Evolutionary conservation across 35 echinoderm and acorn worm species (phyloP).

Genomic region (Amphiura filiformis): DNA sequence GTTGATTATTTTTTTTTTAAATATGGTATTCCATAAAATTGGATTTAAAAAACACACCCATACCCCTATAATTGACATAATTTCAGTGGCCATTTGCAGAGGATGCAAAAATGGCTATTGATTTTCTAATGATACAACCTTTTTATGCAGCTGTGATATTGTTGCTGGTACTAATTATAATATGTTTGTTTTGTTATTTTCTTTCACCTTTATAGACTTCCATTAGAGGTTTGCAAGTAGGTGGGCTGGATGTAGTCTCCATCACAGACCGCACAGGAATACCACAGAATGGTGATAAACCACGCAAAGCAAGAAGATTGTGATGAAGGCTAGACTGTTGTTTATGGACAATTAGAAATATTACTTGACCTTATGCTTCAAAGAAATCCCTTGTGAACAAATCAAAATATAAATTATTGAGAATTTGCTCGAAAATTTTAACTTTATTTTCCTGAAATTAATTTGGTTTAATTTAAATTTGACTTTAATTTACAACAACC

Average conservation of each 20-base stretch:
- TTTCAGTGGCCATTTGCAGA: too few relatives aligned
- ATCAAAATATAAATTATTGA: background rate
- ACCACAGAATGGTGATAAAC: conserved; percentile 65
- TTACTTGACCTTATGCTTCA: background rate
- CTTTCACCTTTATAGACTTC: conserved; percentile 60
- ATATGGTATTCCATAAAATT: too few relatives aligned
- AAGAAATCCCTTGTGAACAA: background rate
- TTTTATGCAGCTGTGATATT: too few relatives aligned
- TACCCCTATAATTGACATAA: too few relatives aligned
- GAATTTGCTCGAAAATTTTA: background rate
- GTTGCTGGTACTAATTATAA: background rate
- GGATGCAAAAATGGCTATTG: too few relatives aligned
- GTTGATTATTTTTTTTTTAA: too few relatives aligned
- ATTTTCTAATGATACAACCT: too few relatives aligned
- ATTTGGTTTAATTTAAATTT: background rate
- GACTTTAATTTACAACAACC: background rate
- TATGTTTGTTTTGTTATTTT: background rate
- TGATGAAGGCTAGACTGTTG: conserved; percentile 16
- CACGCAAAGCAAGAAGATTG: conserved; percentile 83
- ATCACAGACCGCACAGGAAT: conserved; percentile 91
- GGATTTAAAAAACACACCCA: too few relatives aligned
- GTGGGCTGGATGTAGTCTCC: conserved; percentile 87
- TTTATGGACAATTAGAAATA: background rate
- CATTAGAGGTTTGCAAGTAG: conserved; percentile 96
- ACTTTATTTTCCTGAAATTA: background rate